Conservation (phyloP, 2,113 vertebrate species). For the Mobula birostris region DNA sequence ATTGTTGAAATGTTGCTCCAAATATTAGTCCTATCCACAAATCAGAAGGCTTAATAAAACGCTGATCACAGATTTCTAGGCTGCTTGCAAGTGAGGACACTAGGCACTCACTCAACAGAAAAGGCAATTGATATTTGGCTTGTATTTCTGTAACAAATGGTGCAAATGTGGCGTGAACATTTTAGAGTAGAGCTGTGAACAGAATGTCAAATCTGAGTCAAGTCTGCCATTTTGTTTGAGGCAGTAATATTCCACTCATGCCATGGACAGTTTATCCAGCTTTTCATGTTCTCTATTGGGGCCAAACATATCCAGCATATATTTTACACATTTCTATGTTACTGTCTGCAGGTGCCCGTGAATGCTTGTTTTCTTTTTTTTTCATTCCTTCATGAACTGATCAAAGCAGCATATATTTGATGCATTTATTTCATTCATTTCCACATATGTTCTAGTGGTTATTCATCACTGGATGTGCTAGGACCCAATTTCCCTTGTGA, state of each 20-base stretch:
- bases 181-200: slow-evolving; percentile 32
- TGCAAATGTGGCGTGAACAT: slow-evolving; percentile 34
- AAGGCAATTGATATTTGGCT: slow-evolving; percentile 35
- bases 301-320: neutral
- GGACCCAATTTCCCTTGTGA: neutral
- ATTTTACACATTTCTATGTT: neutral
- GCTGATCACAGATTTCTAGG: slow-evolving; percentile 11
- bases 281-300: neutral
- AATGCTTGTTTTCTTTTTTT: neutral
- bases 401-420: neutral
- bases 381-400: neutral
- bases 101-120: slow-evolving; percentile 8
- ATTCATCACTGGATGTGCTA: neutral
- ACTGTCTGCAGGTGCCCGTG: neutral
- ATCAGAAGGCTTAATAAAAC: neutral
- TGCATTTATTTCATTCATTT: neutral
- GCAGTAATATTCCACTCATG: neutral
- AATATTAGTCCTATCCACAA: neutral
- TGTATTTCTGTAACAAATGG: slow-evolving; percentile 28
- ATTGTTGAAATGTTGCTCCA: neutral
- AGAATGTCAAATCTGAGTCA: slow-evolving; percentile 36
- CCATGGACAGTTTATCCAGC: slow-evolving; percentile 9
- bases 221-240: slow-evolving; percentile 14
- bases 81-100: neutral
- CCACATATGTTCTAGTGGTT: neutral